Percentiles rank a stretch among this genome's conserved stretches.
Conservation (phyloP, 92 coral and sea anemone species). For the Phymanthus crucifer region DNA sequence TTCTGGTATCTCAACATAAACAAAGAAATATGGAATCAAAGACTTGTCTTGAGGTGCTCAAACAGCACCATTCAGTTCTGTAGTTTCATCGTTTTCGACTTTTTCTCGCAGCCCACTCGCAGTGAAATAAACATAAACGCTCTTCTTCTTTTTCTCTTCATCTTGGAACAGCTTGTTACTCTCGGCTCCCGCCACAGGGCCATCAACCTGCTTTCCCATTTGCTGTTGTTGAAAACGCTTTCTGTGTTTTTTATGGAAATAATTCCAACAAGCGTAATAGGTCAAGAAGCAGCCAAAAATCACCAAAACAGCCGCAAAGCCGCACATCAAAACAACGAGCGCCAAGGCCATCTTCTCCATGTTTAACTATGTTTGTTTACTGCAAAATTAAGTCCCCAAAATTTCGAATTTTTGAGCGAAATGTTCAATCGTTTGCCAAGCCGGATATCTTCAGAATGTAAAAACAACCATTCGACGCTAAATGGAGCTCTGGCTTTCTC, state of each 20-base stretch:
- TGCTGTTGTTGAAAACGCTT: conserved; percentile 35
- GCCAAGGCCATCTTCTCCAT: conserved; percentile 53
- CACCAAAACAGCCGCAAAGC: conserved; percentile 49
- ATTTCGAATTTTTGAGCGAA: background rate
- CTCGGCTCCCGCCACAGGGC: conserved; percentile 24
- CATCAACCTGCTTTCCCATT: conserved; percentile 13
- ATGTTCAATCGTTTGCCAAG: background rate
- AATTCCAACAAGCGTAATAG: conserved; percentile 48
- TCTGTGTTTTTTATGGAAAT: conserved; percentile 39
- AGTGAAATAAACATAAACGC: conserved; percentile 42
- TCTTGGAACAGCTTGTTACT: conserved; percentile 30
- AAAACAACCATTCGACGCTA: background rate
- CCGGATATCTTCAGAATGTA: background rate
- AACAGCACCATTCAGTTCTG: conserved; percentile 30
- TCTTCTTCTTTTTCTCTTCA: conserved; percentile 39
- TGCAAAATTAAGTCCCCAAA: background rate
- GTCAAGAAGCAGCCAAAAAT: conserved; percentile 44
- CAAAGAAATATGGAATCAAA: background rate
- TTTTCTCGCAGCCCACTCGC: conserved; percentile 46
- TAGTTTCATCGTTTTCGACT: conserved; percentile 23
- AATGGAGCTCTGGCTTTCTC: background rate
- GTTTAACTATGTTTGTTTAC: background rate
- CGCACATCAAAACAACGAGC: conserved; percentile 46
- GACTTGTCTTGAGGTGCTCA: background rate
- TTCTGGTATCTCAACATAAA: background rate